Conservation (phyloP, 2,797 vertebrate species). For the Gallinago stenura region DNA sequence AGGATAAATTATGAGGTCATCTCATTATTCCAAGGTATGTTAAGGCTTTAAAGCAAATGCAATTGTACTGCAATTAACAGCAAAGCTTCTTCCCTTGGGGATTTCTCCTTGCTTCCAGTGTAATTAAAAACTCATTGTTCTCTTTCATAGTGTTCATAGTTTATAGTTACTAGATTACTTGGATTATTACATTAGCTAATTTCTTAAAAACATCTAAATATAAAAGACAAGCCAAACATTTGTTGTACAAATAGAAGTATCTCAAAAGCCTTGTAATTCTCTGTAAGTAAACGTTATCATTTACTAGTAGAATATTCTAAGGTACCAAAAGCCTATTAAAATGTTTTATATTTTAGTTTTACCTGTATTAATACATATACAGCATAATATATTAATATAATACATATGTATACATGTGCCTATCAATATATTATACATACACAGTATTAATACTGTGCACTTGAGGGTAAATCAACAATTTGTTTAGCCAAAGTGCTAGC, state of each 20-base stretch:
- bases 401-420: too few species aligned
- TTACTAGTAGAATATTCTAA: background rate
- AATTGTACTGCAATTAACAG: background rate
- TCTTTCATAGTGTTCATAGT: background rate
- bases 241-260: background rate
- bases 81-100: background rate
- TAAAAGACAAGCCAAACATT: background rate
- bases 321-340: background rate
- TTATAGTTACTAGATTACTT: background rate
- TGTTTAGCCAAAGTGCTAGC: background rate
- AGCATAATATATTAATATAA: background rate
- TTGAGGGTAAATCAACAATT: background rate
- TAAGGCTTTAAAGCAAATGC: background rate
- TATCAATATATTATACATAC: background rate
- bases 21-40: background rate
- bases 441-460: background rate
- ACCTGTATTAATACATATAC: background rate
- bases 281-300: rapidly evolving
- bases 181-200: background rate
- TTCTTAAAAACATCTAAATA: background rate
- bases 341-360: background rate
- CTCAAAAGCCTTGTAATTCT: background rate
- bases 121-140: background rate
- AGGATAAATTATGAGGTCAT: background rate
- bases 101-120: background rate